phyloP scores from a whole-genome alignment of 2,797 vertebrate species.

The Octomys mimax region DNA sequence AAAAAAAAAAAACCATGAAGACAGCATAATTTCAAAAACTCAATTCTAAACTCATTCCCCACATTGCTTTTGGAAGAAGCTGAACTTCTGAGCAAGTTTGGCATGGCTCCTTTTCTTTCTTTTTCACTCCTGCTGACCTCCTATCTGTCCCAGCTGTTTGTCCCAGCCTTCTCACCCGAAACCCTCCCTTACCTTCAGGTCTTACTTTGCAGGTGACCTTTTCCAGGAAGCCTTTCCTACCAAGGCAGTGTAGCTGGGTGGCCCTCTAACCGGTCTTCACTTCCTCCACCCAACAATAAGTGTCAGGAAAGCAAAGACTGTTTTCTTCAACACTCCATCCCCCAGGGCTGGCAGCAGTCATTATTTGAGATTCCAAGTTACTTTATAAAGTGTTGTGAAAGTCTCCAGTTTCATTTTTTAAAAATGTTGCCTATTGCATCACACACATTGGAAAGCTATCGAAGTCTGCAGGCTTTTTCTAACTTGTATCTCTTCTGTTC shows the following conservation, averaged over 20 bases:
- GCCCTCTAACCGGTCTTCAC: neutral
- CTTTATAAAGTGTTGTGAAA: slow-evolving; percentile 4
- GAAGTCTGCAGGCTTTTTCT: neutral
- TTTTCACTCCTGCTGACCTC: neutral
- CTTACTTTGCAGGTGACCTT: neutral
- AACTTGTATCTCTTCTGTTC: slow-evolving; percentile 26
- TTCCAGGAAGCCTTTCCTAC: slow-evolving; percentile 4
- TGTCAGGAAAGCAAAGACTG: neutral
- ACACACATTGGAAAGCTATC: neutral
- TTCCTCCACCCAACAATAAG: neutral
- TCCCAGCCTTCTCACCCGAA: neutral
- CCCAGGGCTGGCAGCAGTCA: neutral
- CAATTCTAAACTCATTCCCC: neutral
- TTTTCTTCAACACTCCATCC: neutral
- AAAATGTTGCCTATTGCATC: neutral
- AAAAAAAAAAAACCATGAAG: neutral
- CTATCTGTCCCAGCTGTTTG: neutral
- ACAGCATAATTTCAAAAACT: neutral
- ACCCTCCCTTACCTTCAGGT: neutral
- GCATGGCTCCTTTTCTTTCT: neutral
- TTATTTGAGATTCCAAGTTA: slow-evolving; percentile 44
- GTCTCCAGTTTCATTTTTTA: slow-evolving; percentile 5
- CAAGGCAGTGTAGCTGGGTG: neutral
- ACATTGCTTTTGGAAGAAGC: neutral
- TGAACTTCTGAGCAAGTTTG: neutral